Base-by-base conservation (phyloP, 37 sponge, comb jelly and placozoan genomes). In the Crambe crambe region DNA sequence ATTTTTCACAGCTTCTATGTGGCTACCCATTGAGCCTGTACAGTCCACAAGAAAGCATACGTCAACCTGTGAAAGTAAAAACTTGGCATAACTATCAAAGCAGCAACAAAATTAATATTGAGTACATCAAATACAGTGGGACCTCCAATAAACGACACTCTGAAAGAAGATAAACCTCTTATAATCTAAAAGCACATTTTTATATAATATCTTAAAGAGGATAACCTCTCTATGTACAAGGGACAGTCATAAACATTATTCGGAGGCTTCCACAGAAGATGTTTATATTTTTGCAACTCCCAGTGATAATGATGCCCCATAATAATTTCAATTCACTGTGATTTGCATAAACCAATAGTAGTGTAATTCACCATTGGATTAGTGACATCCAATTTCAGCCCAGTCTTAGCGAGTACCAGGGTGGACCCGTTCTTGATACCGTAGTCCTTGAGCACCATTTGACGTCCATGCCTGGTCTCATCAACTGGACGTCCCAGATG, bases 1-100 rank as follows among this genome's bases (percentile, higher is more conserved):
- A 76, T 80, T 80, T 78, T 85, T 92, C 6, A 92, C 93, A 37
- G 81, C 78, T 39, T 85, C 82, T 58, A 92, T 92, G 65, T 67
- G 62, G 20, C 65, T 36, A 23, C 79, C 60, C 93, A 92, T 92
- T 3, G 85, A 87, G 2, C 89, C 81, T 63, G 92, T 87, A 66
- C 89, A 92, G 43, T 87, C 92, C 72, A 90, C 86, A 78, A 90
- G 43, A 54, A 90, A 90, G 34, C 91, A 90, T 15, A 90, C 41
- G 43, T 90, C 91, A 36, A 90, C 86, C 90, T 89, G 47, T 0
- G 38, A 22, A 26, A 58, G 37, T 51, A 4, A 58, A n/a, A n/a
- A n/a, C n/a, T 15, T 26, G 26, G 65, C 27, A 15, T 8, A 63
- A 37, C 37, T 4, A 30, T 69, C 15, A 69, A n/a, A 9, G 10